Percentiles rank a stretch among this genome's conserved stretches.
Evolutionary conservation across 1,140 invertebrate genomes (phyloP).

Genomic region (Pseudomyrmex flavicornis): DNA sequence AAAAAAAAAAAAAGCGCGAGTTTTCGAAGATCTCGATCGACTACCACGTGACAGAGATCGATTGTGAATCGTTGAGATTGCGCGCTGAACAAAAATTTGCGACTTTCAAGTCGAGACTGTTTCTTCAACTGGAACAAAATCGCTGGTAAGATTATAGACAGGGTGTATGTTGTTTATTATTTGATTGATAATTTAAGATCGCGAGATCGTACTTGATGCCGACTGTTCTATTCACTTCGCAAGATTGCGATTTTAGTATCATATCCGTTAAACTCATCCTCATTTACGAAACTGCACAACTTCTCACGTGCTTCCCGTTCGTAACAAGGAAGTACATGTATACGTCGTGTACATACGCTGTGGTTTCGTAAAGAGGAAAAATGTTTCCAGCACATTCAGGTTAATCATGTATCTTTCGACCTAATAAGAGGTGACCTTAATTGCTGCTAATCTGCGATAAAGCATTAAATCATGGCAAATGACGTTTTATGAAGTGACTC

Average conservation of each 20-base stretch:
- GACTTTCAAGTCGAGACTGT: neutral
- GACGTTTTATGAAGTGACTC: neutral
- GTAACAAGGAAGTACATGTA: conserved; percentile 18
- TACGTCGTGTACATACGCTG: neutral
- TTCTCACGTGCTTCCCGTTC: conserved; percentile 32
- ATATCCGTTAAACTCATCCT: conserved; percentile 2
- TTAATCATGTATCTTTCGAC: conserved; percentile 30
- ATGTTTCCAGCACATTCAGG: conserved; percentile 9
- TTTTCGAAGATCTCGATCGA: neutral
- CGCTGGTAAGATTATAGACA: conserved; percentile 23
- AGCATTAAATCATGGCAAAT: conserved; percentile 21
- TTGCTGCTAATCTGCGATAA: conserved; percentile 22
- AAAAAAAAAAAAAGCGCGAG: neutral
- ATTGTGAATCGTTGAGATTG: neutral
- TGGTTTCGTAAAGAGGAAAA: conserved; percentile 16
- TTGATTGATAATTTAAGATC: conserved; percentile 19
- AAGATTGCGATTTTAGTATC: neutral
- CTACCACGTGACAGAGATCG: neutral
- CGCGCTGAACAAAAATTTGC: neutral
- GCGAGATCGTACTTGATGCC: neutral
- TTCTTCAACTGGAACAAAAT: conserved; percentile 19
- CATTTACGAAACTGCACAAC: neutral
- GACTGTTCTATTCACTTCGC: neutral
- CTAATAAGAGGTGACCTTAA: conserved; percentile 43
- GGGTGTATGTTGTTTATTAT: neutral